Evolutionary conservation across 1,140 invertebrate species (phyloP).

Genomic region (Aphidius gifuensis): DNA sequence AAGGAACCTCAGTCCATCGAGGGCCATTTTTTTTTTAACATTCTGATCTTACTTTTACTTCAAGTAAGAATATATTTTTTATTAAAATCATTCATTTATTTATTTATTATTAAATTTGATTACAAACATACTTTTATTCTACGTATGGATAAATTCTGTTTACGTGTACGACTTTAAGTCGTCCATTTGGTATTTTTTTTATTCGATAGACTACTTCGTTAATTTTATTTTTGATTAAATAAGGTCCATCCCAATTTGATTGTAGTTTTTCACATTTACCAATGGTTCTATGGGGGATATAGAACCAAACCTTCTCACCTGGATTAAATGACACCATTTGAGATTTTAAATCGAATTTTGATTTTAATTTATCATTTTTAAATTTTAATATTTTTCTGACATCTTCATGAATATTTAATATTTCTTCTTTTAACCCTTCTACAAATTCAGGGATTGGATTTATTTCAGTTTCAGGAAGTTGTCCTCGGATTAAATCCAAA

Average conservation of each 20-base stretch:
- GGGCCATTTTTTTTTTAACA: no score
- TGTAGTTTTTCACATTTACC: constrained; percentile 20
- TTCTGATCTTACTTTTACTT: no score
- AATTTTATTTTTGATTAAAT: constrained; percentile 17
- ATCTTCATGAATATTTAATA: not conserved
- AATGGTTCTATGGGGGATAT: constrained; percentile 18
- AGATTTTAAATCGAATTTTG: constrained; percentile 13
- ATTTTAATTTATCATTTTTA: constrained; percentile 17
- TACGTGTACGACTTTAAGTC: constrained; percentile 22
- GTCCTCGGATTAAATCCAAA: constrained; percentile 4
- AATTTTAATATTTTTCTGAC: constrained; percentile 4
- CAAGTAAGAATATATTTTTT: no score
- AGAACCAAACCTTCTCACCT: constrained; percentile 23
- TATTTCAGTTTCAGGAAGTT: constrained; percentile 5
- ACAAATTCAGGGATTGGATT: constrained; percentile 1
- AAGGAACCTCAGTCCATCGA: no score
- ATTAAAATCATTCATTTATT: no score
- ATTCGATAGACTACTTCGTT: constrained; percentile 24
- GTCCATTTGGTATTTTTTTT: constrained; percentile 13
- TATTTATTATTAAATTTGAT: no score
- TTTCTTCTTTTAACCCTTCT: not conserved
- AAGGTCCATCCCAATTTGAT: constrained; percentile 19
- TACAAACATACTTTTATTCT: not conserved
- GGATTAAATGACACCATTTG: constrained; percentile 15
- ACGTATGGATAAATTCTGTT: constrained; percentile 10